Base-by-base conservation (phyloP, 2,113 vertebrate genomes). In the Rhynchomys soricoides region DNA sequence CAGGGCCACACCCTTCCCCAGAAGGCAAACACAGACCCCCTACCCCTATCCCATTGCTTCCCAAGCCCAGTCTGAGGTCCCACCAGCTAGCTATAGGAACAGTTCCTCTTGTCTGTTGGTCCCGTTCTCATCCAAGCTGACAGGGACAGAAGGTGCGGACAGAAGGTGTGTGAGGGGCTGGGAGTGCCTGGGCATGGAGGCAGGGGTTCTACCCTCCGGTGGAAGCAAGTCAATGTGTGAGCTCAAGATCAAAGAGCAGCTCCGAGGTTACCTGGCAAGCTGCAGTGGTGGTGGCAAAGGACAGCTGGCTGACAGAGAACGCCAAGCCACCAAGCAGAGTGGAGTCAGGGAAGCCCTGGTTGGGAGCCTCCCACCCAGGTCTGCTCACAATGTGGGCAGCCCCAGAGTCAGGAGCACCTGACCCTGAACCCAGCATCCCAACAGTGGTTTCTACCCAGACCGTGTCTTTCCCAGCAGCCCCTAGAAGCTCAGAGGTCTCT, bases 181-280 rank as follows among this genome's bases (percentile, higher is more conserved):
- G 89, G 94, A 95, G 90, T 83, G 66, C 95, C 95, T 96, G 96
- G 96, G 97, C 1, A 29, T 95, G 96, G 97, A 97, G 91, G 57
- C 62, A 83, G 94, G 96, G 97, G 74, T 91, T 86, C 95, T 95
- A 97, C 97, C 97, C 82, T 16, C 94, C 15, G 96, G 97, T 98
- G 93, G 82, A 94, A 97, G 97, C 96, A 95, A 83, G 97, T 93
- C 93, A 86, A 89, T 34, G 22, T 90, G 97, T 96, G 93, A 96
- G 93, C 86, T 78, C 87, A 90, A 96, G 97, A 97, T 98, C 97
- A 97, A 97, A 98, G 95, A 93, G 50, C 94, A 97, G 97, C 97
- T 96, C 81, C 2, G 94, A 87, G 96, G 95, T 98, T 97, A 98
- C 97, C 97, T 77, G 34, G 96, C 88, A 34, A 34, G 43, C 34